Percentiles rank a stretch among this genome's conserved stretches.
Conservation (phyloP, 2,113 vertebrate genomes). For the Megaceryle maxima region DNA sequence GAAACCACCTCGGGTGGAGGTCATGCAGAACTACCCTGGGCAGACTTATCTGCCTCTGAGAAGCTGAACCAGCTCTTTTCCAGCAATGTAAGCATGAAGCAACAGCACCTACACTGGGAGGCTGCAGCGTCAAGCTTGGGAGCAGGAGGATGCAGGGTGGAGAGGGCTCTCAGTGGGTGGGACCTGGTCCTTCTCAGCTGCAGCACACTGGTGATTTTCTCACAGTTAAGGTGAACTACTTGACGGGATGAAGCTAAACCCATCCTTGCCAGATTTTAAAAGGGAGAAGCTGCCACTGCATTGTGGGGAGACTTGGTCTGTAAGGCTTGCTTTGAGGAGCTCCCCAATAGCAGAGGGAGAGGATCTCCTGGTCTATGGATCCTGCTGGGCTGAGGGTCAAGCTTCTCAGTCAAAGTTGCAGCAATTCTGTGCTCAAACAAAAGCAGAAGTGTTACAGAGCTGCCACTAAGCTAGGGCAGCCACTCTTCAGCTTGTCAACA, state of each 20-base stretch:
- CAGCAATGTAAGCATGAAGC: accelerated
- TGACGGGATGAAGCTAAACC: neutral
- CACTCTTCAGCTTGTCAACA: neutral
- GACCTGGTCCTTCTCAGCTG: neutral
- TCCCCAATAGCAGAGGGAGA: neutral
- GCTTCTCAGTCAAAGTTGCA: neutral
- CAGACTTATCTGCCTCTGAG: neutral
- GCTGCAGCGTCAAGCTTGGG: neutral
- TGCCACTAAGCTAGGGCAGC: neutral
- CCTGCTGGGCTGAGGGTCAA: neutral
- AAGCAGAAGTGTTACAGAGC: neutral
- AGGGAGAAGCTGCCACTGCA: neutral
- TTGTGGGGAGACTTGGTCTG: neutral
- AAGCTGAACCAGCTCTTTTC: neutral
- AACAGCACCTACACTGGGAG: neutral
- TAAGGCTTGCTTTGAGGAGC: neutral
- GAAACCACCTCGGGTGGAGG: neutral
- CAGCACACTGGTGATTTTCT: neutral
- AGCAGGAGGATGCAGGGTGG: accelerated
- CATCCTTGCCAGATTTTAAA: neutral
- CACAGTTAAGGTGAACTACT: neutral
- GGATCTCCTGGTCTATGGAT: neutral
- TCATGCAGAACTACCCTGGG: neutral
- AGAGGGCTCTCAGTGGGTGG: neutral
- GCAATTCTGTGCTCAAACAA: neutral